These are phyloP conservation scores for Lerema accius DNA, from an alignment of 1,140 invertebrate species.

Conservation along the genomic window DNA sequence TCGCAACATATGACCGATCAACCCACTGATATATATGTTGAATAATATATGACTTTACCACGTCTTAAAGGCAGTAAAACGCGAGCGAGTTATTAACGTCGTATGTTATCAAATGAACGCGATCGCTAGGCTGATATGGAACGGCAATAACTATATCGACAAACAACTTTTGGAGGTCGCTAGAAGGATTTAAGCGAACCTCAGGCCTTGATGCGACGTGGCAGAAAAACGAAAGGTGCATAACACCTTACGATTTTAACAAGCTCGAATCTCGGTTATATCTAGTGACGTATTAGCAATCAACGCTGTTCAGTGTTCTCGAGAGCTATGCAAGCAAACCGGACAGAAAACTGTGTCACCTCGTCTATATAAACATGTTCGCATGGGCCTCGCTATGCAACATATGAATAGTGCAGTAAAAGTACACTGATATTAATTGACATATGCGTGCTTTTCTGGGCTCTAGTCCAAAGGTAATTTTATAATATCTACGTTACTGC, in stretches of 20 bases:
- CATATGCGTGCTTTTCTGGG: neutral
- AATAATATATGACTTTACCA: no score
- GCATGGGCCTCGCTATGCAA: constrained; percentile 8
- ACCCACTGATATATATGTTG: no score
- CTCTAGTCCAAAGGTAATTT: neutral
- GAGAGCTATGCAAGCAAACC: constrained; percentile 2
- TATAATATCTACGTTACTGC: neutral
- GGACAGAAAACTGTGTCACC: neutral
- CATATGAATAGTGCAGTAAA: neutral
- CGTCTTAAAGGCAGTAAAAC: no score
- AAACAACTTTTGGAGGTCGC: no score
- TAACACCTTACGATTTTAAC: constrained; percentile 7
- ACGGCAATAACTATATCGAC: neutral
- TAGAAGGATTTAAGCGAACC: constrained; percentile 4
- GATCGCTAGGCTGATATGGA: no score
- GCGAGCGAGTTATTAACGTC: no score
- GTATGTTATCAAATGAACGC: no score
- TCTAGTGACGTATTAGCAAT: neutral
- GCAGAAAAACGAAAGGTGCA: constrained; percentile 18
- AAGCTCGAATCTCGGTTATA: neutral
- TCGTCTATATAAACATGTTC: constrained; percentile 9
- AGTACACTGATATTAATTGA: neutral
- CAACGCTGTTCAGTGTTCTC: neutral
- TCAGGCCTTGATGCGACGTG: constrained; percentile 10
- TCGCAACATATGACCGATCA: no score